Conservation (phyloP, 2,113 vertebrate species). For the Hippocampus comes region DNA sequence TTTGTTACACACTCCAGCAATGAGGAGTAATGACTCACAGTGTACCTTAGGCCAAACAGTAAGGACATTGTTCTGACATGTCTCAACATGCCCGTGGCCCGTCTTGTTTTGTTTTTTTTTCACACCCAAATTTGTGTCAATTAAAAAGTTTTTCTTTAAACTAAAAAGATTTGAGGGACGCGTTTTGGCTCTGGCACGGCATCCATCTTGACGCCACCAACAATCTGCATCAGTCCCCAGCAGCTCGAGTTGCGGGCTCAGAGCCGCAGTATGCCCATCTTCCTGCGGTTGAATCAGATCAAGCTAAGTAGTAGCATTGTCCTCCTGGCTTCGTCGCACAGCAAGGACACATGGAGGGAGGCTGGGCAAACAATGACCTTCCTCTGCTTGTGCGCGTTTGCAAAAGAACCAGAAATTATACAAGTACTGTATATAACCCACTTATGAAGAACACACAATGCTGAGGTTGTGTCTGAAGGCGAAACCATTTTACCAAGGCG, state of each 20-base stretch:
- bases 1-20: neutral
- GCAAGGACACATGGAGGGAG: slow-evolving; percentile 49
- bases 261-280: slow-evolving; percentile 18
- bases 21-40: slow-evolving; percentile 23
- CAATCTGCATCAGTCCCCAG: slow-evolving; percentile 7
- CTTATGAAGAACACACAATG: slow-evolving; percentile 11
- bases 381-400: slow-evolving; percentile 4
- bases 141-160: neutral
- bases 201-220: slow-evolving; percentile 18
- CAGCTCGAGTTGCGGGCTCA: slow-evolving; percentile 1
- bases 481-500: neutral
- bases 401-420: slow-evolving; percentile 17
- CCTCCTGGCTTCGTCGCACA: slow-evolving; percentile 40
- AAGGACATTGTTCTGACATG: slow-evolving; percentile 37
- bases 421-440: slow-evolving; percentile 19
- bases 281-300: slow-evolving; percentile 35
- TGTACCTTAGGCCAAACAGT: slow-evolving; percentile 23
- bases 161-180: neutral
- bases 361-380: slow-evolving; percentile 33
- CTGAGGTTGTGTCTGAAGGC: neutral
- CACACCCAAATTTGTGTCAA: neutral
- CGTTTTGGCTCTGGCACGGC: neutral
- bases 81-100: slow-evolving; percentile 35
- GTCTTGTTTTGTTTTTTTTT: neutral
- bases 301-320: slow-evolving; percentile 46